These are phyloP conservation scores for Chaetops frenatus DNA, from an alignment of 2,113 vertebrate species.

Conservation along the genomic window DNA sequence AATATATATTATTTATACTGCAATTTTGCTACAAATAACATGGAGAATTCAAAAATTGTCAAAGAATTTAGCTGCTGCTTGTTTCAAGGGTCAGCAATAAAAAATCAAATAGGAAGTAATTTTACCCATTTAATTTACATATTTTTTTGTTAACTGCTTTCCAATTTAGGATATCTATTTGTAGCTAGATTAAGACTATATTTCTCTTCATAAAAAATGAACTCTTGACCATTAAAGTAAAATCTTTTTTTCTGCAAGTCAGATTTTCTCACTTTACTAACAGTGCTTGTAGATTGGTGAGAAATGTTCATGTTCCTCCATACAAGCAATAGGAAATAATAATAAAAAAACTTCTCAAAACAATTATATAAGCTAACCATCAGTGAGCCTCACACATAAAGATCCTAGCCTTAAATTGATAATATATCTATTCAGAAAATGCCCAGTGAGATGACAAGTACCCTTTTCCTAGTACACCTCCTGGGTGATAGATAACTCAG, in stretches of 20 bases:
- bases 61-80: background rate
- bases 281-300: background rate
- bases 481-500: background rate
- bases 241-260: background rate
- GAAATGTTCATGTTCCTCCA: background rate
- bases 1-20: background rate
- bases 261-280: background rate
- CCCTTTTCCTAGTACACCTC: background rate
- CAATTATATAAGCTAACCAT: background rate
- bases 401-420: background rate
- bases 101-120: background rate
- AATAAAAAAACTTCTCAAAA: background rate
- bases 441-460: background rate
- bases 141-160: background rate
- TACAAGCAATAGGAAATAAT: background rate
- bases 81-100: background rate
- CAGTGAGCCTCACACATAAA: background rate
- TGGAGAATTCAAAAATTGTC: background rate
- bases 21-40: background rate
- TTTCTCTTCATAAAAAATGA: background rate
- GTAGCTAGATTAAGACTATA: background rate
- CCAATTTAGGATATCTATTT: background rate
- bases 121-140: background rate
- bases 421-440: background rate
- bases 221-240: background rate